Conservation (phyloP, 2,113 vertebrate genomes). For the Channa maculata region DNA sequence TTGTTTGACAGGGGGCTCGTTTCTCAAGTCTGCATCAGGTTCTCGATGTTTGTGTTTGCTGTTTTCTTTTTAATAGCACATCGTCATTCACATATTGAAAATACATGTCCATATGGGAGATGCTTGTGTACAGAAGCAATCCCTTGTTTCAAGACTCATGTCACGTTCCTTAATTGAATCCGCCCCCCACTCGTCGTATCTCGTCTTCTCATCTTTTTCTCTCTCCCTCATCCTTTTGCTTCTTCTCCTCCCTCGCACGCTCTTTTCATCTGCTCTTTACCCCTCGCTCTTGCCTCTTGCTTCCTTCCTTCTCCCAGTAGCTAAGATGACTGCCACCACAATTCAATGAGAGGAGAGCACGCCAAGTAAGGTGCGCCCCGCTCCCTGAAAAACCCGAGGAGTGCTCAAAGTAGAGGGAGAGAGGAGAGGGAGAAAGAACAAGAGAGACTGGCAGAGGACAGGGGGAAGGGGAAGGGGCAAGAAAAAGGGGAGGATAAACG, state of each 20-base stretch:
- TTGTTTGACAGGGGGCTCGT: constrained; percentile 30
- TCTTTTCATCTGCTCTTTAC: constrained; percentile 27
- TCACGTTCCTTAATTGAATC: constrained; percentile 53
- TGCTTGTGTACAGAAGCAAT: constrained; percentile 27
- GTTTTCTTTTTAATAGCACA: background rate
- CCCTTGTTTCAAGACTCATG: constrained; percentile 41
- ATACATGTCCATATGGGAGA: constrained; percentile 14
- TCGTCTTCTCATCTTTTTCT: constrained; percentile 28
- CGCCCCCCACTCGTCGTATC: constrained; percentile 2
- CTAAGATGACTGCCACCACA: constrained; percentile 73
- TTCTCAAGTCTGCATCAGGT: constrained; percentile 28
- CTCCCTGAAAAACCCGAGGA: constrained; percentile 38
- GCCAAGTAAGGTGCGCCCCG: constrained; percentile 62
- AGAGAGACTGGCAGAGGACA: constrained; percentile 34
- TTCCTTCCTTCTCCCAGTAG: constrained; percentile 49
- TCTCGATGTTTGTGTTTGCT: constrained; percentile 12
- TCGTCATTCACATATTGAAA: background rate
- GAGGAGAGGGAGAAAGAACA: constrained; percentile 17
- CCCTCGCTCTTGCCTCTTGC: constrained; percentile 26
- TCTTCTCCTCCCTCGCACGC: background rate
- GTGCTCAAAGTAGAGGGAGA: constrained; percentile 38
- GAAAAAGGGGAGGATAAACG: constrained; percentile 67
- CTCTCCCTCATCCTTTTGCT: background rate
- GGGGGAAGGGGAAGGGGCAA: constrained; percentile 27
- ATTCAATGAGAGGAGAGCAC: constrained; percentile 73